Conservation (phyloP, 2,113 vertebrate species). For the Saguinus imperator region DNA sequence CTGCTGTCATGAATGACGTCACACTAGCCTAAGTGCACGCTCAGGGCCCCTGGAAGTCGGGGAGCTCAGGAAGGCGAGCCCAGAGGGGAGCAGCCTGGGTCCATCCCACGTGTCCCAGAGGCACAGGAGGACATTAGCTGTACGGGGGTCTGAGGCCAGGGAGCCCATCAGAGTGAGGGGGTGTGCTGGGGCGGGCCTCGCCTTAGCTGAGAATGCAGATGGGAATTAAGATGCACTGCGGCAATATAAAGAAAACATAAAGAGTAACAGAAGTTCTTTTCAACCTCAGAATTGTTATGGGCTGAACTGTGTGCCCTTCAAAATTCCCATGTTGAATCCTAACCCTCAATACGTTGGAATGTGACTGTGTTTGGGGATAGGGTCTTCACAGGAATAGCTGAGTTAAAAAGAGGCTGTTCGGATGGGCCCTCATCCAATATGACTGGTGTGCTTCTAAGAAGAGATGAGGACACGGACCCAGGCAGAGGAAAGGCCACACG, state of each 20-base stretch:
- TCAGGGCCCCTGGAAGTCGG: accelerated
- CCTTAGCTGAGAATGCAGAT: too few species aligned
- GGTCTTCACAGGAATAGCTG: not conserved
- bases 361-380: not conserved
- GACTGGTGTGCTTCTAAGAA: not conserved
- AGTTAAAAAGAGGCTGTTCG: not conserved
- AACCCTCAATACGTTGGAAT: not conserved
- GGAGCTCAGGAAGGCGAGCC: accelerated
- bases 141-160: not conserved
- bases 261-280: not conserved
- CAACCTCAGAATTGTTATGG: not conserved
- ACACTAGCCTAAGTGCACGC: accelerated
- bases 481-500: not conserved
- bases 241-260: too few species aligned
- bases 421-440: not conserved
- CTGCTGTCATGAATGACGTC: not conserved
- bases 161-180: not conserved
- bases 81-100: accelerated
- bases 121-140: accelerated
- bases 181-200: accelerated
- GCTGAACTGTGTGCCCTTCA: not conserved
- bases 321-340: accelerated
- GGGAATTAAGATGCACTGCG: accelerated
- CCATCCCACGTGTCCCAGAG: not conserved
- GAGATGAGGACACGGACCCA: not conserved